Base-by-base conservation (phyloP, 35 echinoderm and acorn worm species). In the Patiria miniata region DNA sequence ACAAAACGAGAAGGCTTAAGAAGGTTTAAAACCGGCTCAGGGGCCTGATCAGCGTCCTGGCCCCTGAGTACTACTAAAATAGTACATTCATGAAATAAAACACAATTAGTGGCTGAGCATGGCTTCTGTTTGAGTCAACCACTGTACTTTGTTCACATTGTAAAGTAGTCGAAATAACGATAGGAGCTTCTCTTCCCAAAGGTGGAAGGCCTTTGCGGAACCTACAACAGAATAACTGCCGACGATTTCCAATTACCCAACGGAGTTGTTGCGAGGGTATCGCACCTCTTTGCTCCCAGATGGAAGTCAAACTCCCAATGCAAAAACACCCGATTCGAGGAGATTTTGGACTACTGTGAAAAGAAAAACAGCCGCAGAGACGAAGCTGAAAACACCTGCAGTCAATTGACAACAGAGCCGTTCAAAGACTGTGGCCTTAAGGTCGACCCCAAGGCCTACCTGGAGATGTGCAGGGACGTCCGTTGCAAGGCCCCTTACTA, bases 181-280 rank as follows among this genome's bases (percentile, higher is more conserved):
- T n/a, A n/a, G n/a, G n/a, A 30, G 7, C 51, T 55, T 1, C 0
- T 68, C 8, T 78, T 34, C 19, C 17, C 30, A 90, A n/a, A n/a
- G 88, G 69, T 90, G 4, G 18, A 77, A 26, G 88, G 88, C 23
- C 37, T 90, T 1, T 77, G 81, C 26, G 88, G 88, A 37, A 54
- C 47, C 28, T 90, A 77, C 39, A 47, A 84, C 53, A 44, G 88
- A 8, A 90, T 37, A 28, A 51, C 59, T 5, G 32, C 8, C 19
- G 51, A 90, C 39, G 88, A 90, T 59, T 76, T 90, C 18, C 36
- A 52, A 33, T 50, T 73, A 2, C 68, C 80, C 1, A 1, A 7
- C 0, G 17, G 23, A 19, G 32, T 28, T 21, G 8, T 60, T 1
- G 33, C 21, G 19, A 77, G 37, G 2, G 73, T 79, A 38, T 15